Base-by-base conservation (phyloP, 1,140 invertebrate genomes). In the Temnothorax curvispinosus region DNA sequence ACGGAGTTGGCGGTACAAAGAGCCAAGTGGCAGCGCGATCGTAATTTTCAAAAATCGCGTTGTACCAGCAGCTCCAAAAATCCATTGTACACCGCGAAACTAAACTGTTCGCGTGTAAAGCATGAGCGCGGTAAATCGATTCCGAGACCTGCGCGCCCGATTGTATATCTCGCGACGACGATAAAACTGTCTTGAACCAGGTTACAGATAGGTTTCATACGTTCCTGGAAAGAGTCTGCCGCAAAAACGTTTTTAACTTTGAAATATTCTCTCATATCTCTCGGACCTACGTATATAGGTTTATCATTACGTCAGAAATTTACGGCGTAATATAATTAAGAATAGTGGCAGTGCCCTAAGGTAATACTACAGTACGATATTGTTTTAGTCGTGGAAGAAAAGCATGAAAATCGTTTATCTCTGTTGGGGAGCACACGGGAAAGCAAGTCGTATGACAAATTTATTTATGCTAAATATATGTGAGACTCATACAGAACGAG, bases 111-210 rank as follows among this genome's bases (percentile, higher is more conserved):
- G 88, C 88, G 88, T 87, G 89, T 85, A 76, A 71, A 82, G 67
- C 87, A 69, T 15, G 56, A 89, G 58, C 71, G 35, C 38, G 71
- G 44, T 60, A 78, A 91, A 90, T 90, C 88, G 82, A 90, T 90
- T 81, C 65, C 64, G 56, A 85, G 88, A 87, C 87, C 64, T 84
- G 80, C 87, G 78, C 89, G 78, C 77, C n/a, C 69, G 32, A 62
- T 41, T 54, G 52, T 87, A 71, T 76, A 67, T 78, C 38, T 52
- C 72, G 58, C 76, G 50, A 76, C 64, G 52, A 82, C 72, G 88
- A 62, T 74, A 56, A 86, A 88, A 90, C 78, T 90, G 87, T 85
- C 72, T 88, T 88, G 74, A 65, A 60, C 77, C 71, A 74, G 69
- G 88, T 88, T 90, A 86, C 77, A 81, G 84, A 88, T 69, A 62